These are phyloP conservation scores for Ischnus inquisitorius DNA, from an alignment of 2,888 invertebrate species.

Conservation along the genomic window DNA sequence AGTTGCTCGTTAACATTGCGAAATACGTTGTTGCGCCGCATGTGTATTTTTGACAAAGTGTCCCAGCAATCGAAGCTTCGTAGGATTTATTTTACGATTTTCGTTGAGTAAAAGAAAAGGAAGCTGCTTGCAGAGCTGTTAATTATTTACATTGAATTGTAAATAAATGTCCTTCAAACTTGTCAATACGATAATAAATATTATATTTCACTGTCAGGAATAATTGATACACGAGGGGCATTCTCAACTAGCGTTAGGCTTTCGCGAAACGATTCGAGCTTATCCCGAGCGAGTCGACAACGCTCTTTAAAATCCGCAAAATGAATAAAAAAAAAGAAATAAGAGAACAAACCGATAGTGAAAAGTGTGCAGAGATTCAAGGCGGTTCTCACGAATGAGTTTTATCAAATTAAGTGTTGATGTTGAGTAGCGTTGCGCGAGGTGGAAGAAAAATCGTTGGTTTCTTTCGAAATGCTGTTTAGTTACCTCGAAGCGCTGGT, in stretches of 20 bases:
- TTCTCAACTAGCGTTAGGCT: constrained; percentile 51
- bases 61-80: constrained; percentile 1
- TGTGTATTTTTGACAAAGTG: not conserved
- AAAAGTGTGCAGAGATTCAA: constrained; percentile 2
- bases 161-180: constrained; percentile 63
- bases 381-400: constrained; percentile 23
- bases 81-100: constrained; percentile 6
- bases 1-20: not conserved
- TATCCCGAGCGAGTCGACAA: not conserved
- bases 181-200: constrained; percentile 60
- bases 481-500: constrained; percentile 32
- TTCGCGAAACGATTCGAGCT: constrained; percentile 26
- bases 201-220: constrained; percentile 60
- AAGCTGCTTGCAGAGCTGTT: constrained; percentile 42
- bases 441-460: constrained; percentile 1
- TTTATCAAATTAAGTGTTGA: constrained; percentile 64
- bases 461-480: constrained; percentile 15
- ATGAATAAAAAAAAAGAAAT: constrained; percentile 8
- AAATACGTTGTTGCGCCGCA: not conserved
- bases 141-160: constrained; percentile 63
- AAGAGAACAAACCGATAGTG: not conserved
- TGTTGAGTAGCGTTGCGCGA: constrained; percentile 55
- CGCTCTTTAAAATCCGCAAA: not conserved
- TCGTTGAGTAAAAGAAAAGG: constrained; percentile 19
- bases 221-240: constrained; percentile 45